These are phyloP conservation scores for Phthorimaea operculella DNA, from an alignment of 1,140 invertebrate genomes.

Conservation along the genomic window DNA sequence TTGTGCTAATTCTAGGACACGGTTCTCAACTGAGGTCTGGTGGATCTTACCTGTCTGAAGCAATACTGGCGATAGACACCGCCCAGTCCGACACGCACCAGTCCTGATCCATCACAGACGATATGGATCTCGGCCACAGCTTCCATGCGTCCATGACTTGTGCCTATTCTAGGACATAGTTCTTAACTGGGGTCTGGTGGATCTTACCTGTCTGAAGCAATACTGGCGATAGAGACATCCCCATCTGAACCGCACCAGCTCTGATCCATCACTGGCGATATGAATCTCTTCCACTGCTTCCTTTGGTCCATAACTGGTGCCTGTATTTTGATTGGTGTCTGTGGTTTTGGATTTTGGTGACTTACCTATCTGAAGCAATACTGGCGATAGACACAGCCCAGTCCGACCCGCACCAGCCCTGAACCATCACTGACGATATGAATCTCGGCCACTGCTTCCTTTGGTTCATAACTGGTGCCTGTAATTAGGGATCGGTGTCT, in stretches of 20 bases:
- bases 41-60: conserved; percentile 77
- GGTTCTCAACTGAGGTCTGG: too few relatives aligned
- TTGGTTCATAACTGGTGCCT: too few relatives aligned
- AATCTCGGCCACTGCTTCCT: conserved; percentile 80
- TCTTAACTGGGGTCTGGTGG: too few relatives aligned
- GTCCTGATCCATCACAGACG: conserved; percentile 85
- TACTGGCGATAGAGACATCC: conserved; percentile 87
- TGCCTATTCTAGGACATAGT: too few relatives aligned
- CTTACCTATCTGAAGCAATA: conserved; percentile 78
- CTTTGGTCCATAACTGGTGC: too few relatives aligned
- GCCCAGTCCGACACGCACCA: conserved; percentile 96
- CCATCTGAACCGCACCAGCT: conserved; percentile 93
- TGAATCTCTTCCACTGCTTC: conserved; percentile 76
- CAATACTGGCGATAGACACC: conserved; percentile 83
- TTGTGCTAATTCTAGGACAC: too few relatives aligned
- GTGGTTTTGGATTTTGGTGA: too few relatives aligned
- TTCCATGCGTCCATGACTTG: conserved; percentile 79
- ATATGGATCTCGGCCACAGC: conserved; percentile 79
- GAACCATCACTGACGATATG: conserved; percentile 82
- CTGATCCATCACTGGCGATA: conserved; percentile 85
- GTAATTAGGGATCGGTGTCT: too few relatives aligned
- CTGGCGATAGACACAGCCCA: conserved; percentile 92
- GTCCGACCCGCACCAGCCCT: conserved; percentile 92
- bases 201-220: conserved; percentile 79
- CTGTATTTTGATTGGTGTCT: too few relatives aligned